These are phyloP conservation scores for Sphenopsis melanotis DNA, from an alignment of 2,797 vertebrate species.

Conservation along the genomic window DNA sequence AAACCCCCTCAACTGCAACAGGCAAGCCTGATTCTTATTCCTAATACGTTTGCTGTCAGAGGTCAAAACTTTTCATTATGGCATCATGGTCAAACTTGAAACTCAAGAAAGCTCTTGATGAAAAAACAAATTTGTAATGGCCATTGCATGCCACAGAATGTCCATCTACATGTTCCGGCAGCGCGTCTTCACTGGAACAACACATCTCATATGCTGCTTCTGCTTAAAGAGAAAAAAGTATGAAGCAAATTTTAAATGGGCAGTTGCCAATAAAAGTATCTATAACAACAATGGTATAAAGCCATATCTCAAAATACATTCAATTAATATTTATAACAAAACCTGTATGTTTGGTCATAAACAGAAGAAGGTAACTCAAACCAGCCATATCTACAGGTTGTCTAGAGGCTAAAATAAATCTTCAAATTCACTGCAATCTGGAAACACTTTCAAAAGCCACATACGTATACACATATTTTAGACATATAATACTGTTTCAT, in stretches of 20 bases:
- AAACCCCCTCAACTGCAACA: slow-evolving; percentile 60
- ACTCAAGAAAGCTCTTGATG: slow-evolving; percentile 89
- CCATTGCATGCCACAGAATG: slow-evolving; percentile 72
- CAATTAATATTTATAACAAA: background rate
- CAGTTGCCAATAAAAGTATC: background rate
- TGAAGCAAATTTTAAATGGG: background rate
- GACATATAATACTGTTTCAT: background rate
- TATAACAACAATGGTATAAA: background rate
- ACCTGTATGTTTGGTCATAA: background rate
- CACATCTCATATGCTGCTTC: slow-evolving; percentile 70
- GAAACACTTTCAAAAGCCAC: background rate
- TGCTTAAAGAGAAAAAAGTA: slow-evolving; percentile 37
- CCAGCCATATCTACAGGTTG: background rate
- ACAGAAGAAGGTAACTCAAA: background rate
- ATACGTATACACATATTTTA: background rate
- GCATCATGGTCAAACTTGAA: slow-evolving; percentile 94
- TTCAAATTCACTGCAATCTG: background rate
- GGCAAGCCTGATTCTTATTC: slow-evolving; percentile 36
- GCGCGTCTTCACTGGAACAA: slow-evolving; percentile 73
- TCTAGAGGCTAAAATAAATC: background rate
- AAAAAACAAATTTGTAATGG: slow-evolving; percentile 78
- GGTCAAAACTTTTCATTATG: slow-evolving; percentile 94
- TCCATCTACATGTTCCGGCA: slow-evolving; percentile 66
- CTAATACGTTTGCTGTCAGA: slow-evolving; percentile 48
- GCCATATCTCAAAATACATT: background rate